phyloP scores from a whole-genome alignment of 2,797 vertebrate species.

The Myiotriccus ornatus region DNA sequence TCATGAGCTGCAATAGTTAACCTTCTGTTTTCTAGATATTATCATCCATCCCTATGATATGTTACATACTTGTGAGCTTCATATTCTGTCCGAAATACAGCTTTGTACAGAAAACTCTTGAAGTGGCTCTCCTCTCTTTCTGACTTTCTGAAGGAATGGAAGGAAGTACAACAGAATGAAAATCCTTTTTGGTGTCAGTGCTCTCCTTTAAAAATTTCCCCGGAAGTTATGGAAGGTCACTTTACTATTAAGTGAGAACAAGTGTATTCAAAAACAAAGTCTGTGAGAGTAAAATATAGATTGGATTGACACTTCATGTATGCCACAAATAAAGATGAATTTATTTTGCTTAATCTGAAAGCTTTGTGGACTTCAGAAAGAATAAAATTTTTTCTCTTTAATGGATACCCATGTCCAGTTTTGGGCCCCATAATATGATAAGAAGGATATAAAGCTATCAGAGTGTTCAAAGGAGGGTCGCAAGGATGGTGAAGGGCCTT shows the following conservation, averaged over 20 bases:
- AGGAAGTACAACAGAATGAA: background rate
- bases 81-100: background rate
- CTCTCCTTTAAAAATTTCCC: background rate
- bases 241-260: no score
- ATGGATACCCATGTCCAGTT: background rate
- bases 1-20: background rate
- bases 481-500: background rate
- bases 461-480: background rate
- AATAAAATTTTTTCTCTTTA: background rate
- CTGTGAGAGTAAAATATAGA: background rate
- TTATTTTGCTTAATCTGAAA: background rate
- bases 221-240: background rate
- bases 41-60: background rate
- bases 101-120: background rate
- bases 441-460: background rate
- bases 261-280: background rate
- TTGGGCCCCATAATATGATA: no score
- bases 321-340: background rate
- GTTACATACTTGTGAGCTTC: background rate
- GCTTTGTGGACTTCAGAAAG: background rate
- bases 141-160: background rate
- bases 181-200: background rate
- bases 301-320: background rate
- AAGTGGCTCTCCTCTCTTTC: background rate
- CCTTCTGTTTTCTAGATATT: background rate